These are phyloP conservation scores for Pristionchus fissidentatus DNA, from an alignment of 2,888 invertebrate genomes.

Conservation along the genomic window DNA sequence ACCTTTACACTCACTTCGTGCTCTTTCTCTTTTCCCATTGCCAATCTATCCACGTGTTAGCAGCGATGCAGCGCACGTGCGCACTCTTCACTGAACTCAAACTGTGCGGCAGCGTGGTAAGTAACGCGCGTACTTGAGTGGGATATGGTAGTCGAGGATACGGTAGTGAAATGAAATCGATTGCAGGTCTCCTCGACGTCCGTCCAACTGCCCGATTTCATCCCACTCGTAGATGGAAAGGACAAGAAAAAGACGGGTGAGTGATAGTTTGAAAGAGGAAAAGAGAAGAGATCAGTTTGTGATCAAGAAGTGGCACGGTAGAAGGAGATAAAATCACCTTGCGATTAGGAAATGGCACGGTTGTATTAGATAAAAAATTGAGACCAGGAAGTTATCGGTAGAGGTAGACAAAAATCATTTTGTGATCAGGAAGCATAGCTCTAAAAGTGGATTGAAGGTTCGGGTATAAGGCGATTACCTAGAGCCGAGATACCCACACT, in stretches of 20 bases:
- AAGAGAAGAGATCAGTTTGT: background rate
- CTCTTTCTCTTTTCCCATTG: background rate
- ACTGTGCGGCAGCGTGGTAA: conserved; percentile 14
- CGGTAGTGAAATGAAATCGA: background rate
- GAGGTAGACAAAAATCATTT: too few relatives aligned
- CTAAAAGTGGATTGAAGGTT: too few relatives aligned
- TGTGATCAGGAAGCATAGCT: too few relatives aligned
- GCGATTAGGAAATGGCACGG: background rate
- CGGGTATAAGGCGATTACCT: too few relatives aligned
- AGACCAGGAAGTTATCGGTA: too few relatives aligned
- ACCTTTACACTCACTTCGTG: too few relatives aligned
- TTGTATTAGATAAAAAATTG: background rate
- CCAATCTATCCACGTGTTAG: background rate
- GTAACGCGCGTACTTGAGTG: background rate
- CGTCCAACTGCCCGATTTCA: conserved; percentile 5
- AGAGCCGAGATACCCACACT: too few relatives aligned
- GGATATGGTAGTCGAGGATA: background rate
- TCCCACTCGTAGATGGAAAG: background rate
- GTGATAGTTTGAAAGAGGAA: too few relatives aligned
- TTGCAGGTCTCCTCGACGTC: background rate
- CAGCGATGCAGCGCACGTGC: conserved; percentile 32
- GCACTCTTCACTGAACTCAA: conserved; percentile 18
- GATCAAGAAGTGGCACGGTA: too few relatives aligned
- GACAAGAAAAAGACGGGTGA: conserved; percentile 1
- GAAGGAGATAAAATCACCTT: too few relatives aligned